Conservation (phyloP, 2,797 vertebrate genomes). For the Varecia variegata region DNA sequence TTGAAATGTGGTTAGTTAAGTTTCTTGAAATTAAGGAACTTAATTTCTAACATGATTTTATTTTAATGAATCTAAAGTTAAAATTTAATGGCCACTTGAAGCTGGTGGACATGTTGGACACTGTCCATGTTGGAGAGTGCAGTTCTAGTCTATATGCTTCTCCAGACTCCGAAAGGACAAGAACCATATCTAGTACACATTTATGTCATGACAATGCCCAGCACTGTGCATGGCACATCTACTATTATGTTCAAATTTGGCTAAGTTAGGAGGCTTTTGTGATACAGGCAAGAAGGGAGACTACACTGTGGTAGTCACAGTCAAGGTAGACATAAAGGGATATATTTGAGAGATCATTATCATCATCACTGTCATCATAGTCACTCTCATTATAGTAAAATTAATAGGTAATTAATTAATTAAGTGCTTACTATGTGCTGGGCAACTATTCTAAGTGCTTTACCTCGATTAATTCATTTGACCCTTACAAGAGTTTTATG, state of each 20-base stretch:
- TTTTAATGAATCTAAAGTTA: conserved; percentile 28
- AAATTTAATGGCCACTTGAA: conserved; percentile 24
- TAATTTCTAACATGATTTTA: conserved; percentile 23
- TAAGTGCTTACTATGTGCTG: background rate
- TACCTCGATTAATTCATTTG: conserved; percentile 18
- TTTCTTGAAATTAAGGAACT: background rate
- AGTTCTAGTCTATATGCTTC: background rate
- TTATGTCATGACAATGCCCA: background rate
- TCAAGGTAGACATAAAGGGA: background rate
- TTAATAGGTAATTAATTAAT: background rate
- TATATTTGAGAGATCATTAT: background rate
- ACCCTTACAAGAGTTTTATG: background rate
- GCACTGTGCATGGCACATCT: background rate
- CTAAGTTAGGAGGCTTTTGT: background rate
- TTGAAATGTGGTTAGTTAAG: background rate
- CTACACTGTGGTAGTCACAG: background rate
- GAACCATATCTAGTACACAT: background rate
- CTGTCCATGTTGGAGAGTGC: background rate
- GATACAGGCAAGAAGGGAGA: background rate
- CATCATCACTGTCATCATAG: background rate
- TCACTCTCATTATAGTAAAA: background rate
- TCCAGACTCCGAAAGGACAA: background rate
- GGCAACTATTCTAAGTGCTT: background rate
- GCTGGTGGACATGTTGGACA: background rate
- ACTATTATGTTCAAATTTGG: background rate